phyloP scores from a whole-genome alignment of 2,113 vertebrate genomes.

The Sphaerodactylus townsendi region DNA sequence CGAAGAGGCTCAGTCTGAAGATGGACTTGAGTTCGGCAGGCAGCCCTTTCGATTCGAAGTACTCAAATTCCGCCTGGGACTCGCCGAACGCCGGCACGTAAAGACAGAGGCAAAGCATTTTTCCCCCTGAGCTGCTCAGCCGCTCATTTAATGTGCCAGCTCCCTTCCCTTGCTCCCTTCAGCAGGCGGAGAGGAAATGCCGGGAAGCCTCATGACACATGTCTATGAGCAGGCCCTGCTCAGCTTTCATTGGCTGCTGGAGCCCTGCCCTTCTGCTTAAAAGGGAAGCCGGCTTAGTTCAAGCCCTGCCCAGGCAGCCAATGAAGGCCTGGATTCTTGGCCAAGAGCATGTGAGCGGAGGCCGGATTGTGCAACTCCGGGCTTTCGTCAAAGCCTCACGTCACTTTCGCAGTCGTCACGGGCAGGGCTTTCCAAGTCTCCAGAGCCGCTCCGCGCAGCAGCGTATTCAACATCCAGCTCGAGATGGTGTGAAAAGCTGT shows the following conservation, averaged over 20 bases:
- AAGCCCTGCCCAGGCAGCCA: conserved; percentile 33
- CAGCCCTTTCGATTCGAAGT: conserved; percentile 91
- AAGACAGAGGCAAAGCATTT: conserved; percentile 91
- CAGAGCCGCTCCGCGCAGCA: background rate
- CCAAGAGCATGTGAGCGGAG: conserved; percentile 11
- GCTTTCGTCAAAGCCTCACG: conserved; percentile 39
- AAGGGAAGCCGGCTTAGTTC: conserved; percentile 31
- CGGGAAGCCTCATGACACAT: conserved; percentile 61
- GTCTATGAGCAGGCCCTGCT: conserved; percentile 38
- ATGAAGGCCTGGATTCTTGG: background rate
- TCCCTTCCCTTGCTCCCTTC: conserved; percentile 24
- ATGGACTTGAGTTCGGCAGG: conserved; percentile 89
- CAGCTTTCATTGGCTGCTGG: conserved; percentile 56
- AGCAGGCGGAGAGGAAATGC: conserved; percentile 65
- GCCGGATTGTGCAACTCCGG: conserved; percentile 41
- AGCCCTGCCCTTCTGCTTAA: conserved; percentile 73
- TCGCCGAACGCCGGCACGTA: conserved; percentile 85
- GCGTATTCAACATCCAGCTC: background rate
- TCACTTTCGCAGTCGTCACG: conserved; percentile 12
- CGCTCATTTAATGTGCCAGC: background rate
- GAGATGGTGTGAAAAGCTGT: background rate
- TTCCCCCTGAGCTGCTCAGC: background rate
- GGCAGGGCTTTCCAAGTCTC: background rate
- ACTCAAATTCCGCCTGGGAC: conserved; percentile 85
- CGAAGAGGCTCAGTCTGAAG: conserved; percentile 88